These are phyloP conservation scores for Campopleginae sp. DNA, from an alignment of 2,888 invertebrate genomes.

Conservation along the genomic window DNA sequence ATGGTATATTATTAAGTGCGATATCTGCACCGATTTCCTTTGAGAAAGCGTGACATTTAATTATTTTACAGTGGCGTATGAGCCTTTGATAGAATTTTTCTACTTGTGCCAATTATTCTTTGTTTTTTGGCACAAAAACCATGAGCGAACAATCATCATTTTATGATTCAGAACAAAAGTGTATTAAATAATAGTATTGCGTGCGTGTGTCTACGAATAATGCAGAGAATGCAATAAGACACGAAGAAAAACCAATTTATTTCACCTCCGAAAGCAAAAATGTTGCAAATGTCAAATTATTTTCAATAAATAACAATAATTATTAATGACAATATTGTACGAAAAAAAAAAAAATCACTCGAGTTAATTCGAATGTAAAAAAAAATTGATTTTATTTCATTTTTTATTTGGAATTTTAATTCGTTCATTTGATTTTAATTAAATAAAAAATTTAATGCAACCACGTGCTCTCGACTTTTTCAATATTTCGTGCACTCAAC, in stretches of 20 bases:
- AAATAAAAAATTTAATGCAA: background rate
- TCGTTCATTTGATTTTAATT: background rate
- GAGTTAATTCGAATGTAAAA: background rate
- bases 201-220: background rate
- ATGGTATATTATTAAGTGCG: slow-evolving; percentile 38
- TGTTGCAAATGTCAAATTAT: slow-evolving; percentile 4
- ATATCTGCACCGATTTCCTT: slow-evolving; percentile 30
- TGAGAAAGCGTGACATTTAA: background rate
- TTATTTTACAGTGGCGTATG: background rate
- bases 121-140: slow-evolving; percentile 8
- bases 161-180: slow-evolving; percentile 10
- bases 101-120: slow-evolving; percentile 22
- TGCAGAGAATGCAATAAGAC: background rate
- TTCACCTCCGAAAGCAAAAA: slow-evolving; percentile 1
- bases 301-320: slow-evolving; percentile 16
- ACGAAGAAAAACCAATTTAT: slow-evolving; percentile 40
- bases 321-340: slow-evolving; percentile 3
- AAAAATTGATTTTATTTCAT: background rate
- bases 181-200: background rate
- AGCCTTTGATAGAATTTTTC: background rate
- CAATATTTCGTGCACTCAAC: background rate
- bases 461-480: background rate
- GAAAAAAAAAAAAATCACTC: background rate
- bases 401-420: background rate
- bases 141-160: background rate